Evolutionary conservation across 2,888 invertebrate species (phyloP).

Genomic region (Lymantria dispar): DNA sequence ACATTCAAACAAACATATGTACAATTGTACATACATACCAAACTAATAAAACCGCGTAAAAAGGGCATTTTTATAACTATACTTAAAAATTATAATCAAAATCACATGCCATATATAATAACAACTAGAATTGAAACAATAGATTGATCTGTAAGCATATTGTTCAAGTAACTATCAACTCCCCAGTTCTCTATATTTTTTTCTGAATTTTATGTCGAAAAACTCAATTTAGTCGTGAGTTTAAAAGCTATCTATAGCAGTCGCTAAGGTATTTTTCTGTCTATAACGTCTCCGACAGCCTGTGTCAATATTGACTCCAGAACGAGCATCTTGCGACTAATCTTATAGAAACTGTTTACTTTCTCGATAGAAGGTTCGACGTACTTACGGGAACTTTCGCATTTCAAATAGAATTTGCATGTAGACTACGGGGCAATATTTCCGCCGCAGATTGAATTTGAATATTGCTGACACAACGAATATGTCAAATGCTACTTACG

Average conservation of each 20-base stretch:
- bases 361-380: conserved; percentile 69
- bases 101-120: too few species aligned
- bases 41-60: too few species aligned
- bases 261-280: conserved; percentile 22
- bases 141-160: too few species aligned
- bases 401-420: conserved; percentile 76
- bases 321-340: conserved; percentile 71
- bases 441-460: conserved; percentile 64
- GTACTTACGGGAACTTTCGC: conserved; percentile 69
- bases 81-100: too few species aligned
- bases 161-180: too few species aligned
- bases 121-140: too few species aligned
- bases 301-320: conserved; percentile 69
- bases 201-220: too few species aligned
- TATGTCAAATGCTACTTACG: conserved; percentile 30
- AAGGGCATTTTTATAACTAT: too few species aligned
- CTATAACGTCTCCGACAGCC: conserved; percentile 34
- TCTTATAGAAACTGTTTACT: conserved; percentile 78
- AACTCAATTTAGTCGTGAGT: too few species aligned
- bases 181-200: too few species aligned
- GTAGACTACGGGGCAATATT: conserved; percentile 73
- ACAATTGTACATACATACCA: too few species aligned
- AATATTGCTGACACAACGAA: conserved; percentile 69
- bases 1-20: too few species aligned
- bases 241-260: conserved; percentile 17